A percentile compares a stretch with the other conserved stretches of the same genome.
These are phyloP conservation scores for Melitaea cinxia DNA, from an alignment of 1,140 invertebrate species.

Conservation along the genomic window DNA sequence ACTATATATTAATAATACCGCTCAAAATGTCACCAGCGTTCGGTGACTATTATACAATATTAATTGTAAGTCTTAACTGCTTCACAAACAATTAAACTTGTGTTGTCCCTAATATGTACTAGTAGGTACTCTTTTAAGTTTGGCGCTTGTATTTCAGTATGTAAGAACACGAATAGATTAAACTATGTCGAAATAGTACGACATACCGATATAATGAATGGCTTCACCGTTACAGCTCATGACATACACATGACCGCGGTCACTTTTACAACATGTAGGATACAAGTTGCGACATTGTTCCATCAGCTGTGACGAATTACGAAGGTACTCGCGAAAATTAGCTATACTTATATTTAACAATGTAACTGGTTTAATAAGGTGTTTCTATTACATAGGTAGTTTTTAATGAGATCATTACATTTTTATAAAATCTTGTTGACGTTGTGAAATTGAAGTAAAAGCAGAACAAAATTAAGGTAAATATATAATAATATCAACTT, in stretches of 20 bases:
- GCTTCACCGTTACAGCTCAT: not conserved
- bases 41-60: too few species aligned
- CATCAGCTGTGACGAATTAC: slow-evolving; percentile 30
- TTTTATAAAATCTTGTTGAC: too few species aligned
- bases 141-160: not conserved
- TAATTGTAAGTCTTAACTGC: too few species aligned
- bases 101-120: too few species aligned
- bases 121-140: not conserved
- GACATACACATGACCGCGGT: slow-evolving; percentile 13
- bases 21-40: too few species aligned
- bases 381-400: too few species aligned
- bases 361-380: slow-evolving; percentile 2
- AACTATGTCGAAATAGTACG: slow-evolving; percentile 1
- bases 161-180: not conserved
- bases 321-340: slow-evolving; percentile 16
- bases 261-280: slow-evolving; percentile 11
- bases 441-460: too few species aligned
- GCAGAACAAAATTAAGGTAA: too few species aligned
- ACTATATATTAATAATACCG: too few species aligned
- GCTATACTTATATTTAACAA: slow-evolving; percentile 11
- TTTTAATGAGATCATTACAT: too few species aligned
- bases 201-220: not conserved
- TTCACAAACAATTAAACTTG: too few species aligned
- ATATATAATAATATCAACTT: too few species aligned
- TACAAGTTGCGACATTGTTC: slow-evolving; percentile 21